Evolutionary conservation across 1,140 invertebrate genomes (phyloP).

Genomic region (Medauroidea extradentata): DNA sequence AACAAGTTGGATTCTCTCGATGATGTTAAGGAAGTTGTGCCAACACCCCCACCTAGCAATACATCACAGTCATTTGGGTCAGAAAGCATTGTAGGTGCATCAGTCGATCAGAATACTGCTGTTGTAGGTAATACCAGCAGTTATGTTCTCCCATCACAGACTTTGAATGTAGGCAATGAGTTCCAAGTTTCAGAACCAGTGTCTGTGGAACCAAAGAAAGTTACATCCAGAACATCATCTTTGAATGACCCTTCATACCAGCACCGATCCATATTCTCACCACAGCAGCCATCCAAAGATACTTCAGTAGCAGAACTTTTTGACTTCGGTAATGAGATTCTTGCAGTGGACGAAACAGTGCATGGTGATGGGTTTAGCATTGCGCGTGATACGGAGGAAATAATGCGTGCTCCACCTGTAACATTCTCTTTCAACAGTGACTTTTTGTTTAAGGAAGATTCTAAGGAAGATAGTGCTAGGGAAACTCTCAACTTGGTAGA

Average conservation of each 20-base stretch:
- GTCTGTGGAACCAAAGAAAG: conserved; percentile 24
- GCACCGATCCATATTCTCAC: conserved; percentile 62
- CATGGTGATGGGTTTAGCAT: conserved; percentile 59
- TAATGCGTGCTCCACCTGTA: conserved; percentile 48
- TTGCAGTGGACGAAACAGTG: conserved; percentile 54
- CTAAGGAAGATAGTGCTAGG: conserved; percentile 68
- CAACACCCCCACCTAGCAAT: too few relatives aligned
- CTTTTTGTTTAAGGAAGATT: conserved; percentile 69
- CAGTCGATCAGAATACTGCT: neutral
- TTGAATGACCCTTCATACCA: conserved; percentile 40
- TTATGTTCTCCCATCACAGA: neutral
- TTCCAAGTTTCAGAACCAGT: conserved; percentile 11
- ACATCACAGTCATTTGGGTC: conserved; percentile 11
- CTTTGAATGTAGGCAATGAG: conserved; percentile 8
- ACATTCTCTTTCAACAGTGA: conserved; percentile 59
- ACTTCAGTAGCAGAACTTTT: conserved; percentile 53
- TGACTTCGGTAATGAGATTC: conserved; percentile 62
- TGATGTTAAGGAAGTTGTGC: too few relatives aligned
- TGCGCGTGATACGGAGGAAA: conserved; percentile 54
- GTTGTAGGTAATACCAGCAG: neutral
- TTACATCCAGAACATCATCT: conserved; percentile 22
- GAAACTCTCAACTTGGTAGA: conserved; percentile 76
- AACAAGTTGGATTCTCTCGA: too few relatives aligned
- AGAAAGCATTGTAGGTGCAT: conserved; percentile 13
- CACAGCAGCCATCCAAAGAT: conserved; percentile 59